These are phyloP conservation scores for Didymodactylos carnosus DNA, from an alignment of 2,888 invertebrate genomes.

Conservation along the genomic window DNA sequence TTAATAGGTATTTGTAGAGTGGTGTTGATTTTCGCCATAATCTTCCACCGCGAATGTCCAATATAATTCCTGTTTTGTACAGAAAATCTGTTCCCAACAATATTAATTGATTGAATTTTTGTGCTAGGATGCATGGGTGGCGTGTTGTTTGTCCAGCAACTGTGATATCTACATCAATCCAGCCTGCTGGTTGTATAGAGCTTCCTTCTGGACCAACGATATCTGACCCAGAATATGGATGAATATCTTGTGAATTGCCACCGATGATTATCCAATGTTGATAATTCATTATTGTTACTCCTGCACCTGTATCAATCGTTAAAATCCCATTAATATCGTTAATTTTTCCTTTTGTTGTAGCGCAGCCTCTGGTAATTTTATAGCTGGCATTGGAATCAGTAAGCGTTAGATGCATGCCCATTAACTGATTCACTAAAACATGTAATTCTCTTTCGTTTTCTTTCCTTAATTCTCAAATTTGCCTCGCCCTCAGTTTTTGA, in stretches of 20 bases:
- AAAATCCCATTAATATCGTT: neutral
- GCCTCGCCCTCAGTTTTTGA: no score
- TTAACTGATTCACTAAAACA: no score
- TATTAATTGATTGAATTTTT: neutral
- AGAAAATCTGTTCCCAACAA: neutral
- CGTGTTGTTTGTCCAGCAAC: neutral
- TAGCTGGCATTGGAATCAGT: no score
- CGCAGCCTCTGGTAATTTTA: no score
- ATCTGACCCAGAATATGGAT: neutral
- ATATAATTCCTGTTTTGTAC: neutral
- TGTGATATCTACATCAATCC: no score
- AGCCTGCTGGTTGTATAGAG: no score
- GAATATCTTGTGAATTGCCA: neutral
- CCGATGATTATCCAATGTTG: neutral
- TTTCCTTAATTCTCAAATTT: no score
- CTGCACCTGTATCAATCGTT: neutral
- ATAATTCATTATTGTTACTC: neutral
- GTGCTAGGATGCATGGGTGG: neutral
- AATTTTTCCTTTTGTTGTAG: neutral
- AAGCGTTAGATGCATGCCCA: no score
- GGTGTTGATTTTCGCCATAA: neutral
- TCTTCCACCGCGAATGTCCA: neutral
- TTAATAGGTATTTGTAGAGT: neutral
- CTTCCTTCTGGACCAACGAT: neutral
- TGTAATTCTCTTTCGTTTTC: no score